Conservation (phyloP, 2,888 invertebrate genomes). For the Theristus sp. region DNA sequence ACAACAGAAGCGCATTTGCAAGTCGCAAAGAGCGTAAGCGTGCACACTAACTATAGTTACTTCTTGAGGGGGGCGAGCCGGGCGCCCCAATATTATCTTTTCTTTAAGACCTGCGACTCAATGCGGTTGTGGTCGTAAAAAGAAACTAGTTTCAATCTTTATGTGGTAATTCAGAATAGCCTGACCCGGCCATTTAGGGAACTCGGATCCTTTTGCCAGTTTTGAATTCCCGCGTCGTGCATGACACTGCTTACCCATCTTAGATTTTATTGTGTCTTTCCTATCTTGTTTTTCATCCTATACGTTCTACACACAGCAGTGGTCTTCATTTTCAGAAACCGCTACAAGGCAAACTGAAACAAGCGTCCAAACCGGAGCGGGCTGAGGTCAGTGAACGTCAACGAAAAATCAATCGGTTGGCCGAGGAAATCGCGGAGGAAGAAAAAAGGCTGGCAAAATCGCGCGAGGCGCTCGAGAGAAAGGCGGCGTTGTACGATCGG, state of each 20-base stretch:
- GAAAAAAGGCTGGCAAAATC: neutral
- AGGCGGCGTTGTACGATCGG: neutral
- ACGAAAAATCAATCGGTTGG: neutral
- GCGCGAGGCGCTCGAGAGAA: neutral
- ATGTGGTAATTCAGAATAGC: too few species aligned
- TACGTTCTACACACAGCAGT: neutral
- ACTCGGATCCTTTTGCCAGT: too few species aligned
- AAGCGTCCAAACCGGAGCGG: neutral
- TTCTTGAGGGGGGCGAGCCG: too few species aligned
- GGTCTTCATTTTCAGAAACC: neutral
- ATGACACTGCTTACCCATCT: neutral
- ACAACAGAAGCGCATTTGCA: too few species aligned
- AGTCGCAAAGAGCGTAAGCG: too few species aligned
- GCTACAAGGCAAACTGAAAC: neutral
- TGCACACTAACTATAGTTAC: too few species aligned
- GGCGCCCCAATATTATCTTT: neutral
- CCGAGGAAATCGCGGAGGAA: neutral
- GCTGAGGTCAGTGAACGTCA: neutral
- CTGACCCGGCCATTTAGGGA: too few species aligned
- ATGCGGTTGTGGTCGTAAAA: too few species aligned
- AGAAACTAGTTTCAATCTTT: too few species aligned
- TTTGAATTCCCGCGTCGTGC: too few species aligned
- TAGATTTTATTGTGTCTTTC: neutral
- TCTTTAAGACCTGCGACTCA: too few species aligned
- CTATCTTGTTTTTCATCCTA: neutral